Conservation (phyloP, 2,113 vertebrate species). For the Hylia prasina region DNA sequence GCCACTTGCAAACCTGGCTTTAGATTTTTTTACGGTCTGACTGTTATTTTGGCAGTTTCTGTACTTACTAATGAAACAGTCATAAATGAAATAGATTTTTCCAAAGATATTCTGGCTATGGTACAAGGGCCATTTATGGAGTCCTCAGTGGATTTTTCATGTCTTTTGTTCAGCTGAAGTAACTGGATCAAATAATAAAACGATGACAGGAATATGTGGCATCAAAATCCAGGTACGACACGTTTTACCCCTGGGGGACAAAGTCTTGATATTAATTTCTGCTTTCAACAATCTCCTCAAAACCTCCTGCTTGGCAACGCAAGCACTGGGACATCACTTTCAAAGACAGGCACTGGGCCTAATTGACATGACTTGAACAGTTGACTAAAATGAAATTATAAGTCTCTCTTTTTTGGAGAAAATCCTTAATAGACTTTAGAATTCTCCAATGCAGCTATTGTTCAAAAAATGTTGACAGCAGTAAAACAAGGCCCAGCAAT, state of each 20-base stretch:
- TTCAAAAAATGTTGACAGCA: neutral
- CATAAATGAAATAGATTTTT: neutral
- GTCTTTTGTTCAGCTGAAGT: neutral
- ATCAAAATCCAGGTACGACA: neutral
- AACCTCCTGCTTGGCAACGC: neutral
- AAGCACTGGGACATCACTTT: neutral
- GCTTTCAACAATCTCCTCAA: neutral
- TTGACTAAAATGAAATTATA: neutral
- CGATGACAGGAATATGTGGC: neutral
- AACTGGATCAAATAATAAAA: neutral
- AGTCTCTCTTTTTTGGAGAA: neutral
- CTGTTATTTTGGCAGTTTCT: neutral
- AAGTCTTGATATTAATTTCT: neutral
- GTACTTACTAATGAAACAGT: neutral
- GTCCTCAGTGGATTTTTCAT: neutral
- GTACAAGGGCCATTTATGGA: neutral
- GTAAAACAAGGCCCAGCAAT: neutral
- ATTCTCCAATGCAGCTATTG: neutral
- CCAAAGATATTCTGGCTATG: neutral
- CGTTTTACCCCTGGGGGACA: neutral
- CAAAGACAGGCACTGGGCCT: neutral
- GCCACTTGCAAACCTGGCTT: neutral
- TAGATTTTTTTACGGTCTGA: neutral
- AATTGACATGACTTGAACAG: neutral
- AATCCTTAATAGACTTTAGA: neutral